Evolutionary conservation across 2,888 invertebrate genomes (phyloP).

Genomic region (Aspidiotus destructor): DNA sequence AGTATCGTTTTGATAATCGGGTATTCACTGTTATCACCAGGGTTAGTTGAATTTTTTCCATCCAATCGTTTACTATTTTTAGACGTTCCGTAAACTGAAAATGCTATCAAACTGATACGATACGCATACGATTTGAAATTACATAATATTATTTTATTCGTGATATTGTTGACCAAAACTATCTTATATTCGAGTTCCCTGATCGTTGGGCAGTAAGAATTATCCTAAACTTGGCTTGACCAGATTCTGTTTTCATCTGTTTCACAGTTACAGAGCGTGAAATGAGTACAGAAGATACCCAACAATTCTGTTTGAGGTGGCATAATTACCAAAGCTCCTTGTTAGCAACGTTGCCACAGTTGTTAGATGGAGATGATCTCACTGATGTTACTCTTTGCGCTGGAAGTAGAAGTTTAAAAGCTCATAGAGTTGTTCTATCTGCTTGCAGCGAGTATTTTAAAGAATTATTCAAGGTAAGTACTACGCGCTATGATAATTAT

Average conservation of each 20-base stretch:
- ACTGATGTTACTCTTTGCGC: slow-evolving; percentile 82
- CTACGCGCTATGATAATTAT: background rate
- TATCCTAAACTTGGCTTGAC: too few species aligned
- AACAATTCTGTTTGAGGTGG: slow-evolving; percentile 77
- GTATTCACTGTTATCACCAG: too few species aligned
- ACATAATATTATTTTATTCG: too few species aligned
- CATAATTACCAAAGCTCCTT: slow-evolving; percentile 71
- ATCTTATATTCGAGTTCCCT: too few species aligned
- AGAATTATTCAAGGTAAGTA: slow-evolving; percentile 66
- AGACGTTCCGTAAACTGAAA: too few species aligned
- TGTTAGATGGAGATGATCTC: slow-evolving; percentile 68
- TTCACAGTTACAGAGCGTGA: slow-evolving; percentile 12
- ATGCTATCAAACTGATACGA: too few species aligned
- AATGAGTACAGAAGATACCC: slow-evolving; percentile 52
- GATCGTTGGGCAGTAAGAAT: too few species aligned
- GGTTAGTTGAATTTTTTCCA: too few species aligned
- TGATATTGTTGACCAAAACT: too few species aligned
- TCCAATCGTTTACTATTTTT: too few species aligned
- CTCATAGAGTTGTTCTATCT: slow-evolving; percentile 75
- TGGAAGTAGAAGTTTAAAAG: slow-evolving; percentile 70
- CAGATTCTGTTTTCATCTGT: background rate
- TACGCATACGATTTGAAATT: too few species aligned
- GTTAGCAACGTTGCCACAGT: slow-evolving; percentile 63
- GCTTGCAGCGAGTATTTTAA: slow-evolving; percentile 86
- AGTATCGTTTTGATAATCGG: too few species aligned